These are phyloP conservation scores for Leucopsar rothschildi DNA, from an alignment of 2,113 vertebrate genomes.

Conservation along the genomic window DNA sequence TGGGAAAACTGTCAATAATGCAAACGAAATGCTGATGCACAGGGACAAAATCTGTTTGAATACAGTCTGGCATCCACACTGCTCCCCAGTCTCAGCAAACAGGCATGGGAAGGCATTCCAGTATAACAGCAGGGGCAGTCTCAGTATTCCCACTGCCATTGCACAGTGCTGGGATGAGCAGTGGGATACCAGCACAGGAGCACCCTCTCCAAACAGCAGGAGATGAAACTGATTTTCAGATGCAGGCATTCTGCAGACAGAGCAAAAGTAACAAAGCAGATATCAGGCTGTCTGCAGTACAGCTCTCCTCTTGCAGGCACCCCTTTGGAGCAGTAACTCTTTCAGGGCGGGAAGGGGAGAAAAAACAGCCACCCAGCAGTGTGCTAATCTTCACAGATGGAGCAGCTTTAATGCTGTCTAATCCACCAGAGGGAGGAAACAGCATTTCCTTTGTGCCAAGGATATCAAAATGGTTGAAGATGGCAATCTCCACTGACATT, in stretches of 20 bases:
- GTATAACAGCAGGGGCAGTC: neutral
- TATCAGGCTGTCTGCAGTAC: neutral
- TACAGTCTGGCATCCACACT: neutral
- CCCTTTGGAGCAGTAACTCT: neutral
- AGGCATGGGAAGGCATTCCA: neutral
- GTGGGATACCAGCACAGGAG: neutral
- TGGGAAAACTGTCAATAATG: neutral
- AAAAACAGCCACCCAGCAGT: neutral
- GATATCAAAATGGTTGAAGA: neutral
- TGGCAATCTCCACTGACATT: neutral
- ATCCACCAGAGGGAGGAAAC: slow-evolving; percentile 6
- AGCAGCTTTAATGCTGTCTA: neutral
- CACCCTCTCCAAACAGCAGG: neutral
- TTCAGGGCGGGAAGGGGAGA: neutral
- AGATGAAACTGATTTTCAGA: neutral
- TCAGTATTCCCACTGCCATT: neutral
- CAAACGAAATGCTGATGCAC: neutral
- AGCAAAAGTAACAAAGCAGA: neutral
- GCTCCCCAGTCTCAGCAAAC: neutral
- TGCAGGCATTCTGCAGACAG: neutral
- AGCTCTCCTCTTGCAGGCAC: neutral
- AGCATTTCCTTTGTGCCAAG: slow-evolving; percentile 14
- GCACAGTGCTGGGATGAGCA: neutral
- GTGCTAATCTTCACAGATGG: neutral
- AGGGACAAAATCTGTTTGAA: neutral